Base-by-base conservation (phyloP, 2,797 vertebrate species). In the Diceros bicornis region DNA sequence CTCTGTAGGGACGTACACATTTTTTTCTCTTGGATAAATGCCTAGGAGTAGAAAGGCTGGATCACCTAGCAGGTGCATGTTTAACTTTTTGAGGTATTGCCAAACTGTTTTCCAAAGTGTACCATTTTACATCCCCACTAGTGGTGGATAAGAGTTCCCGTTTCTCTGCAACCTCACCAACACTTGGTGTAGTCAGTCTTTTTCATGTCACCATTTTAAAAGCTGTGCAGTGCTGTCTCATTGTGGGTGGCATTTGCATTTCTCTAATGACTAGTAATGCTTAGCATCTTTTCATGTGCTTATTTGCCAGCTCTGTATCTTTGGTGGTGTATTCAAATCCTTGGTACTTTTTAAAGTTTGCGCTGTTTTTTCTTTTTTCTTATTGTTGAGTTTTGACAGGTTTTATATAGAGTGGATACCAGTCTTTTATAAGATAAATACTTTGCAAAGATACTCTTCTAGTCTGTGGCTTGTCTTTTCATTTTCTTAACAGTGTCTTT, bases 391-490 rank as follows among this genome's bases (percentile, higher is more conserved):
- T 78, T 90, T 86, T 87, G 29, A 75, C 41, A 90, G n/a, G 20
- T 75, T 95, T 93, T 59, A 27, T 44, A 64, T 29, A 64, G 57
- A 1, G n/a, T 77, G 29, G 13, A 87, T 59, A 6, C 64, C 75
- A 64, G 29, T 74, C 52, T 16, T 82, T 86, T 86, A 62, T 32
- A 11, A 86, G 21, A 79, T 55, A 75, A 0, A 75, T 61, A 23
- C 23, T 86, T 74, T 74, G 79, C 52, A 85, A 89, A 94, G 62
- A 41, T 61, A 78, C 57, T 79, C 41, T n/a, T 57, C 29, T 94
- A 37, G 0, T 44, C 57, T 94, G 21, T 16, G 34, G 6, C 7
- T 88, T 64, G 16, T 83, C 77, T 82, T 72, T 90, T 90, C 62
- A 93, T 55, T 94, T 52, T 82, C 66, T 89, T 71, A 81, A 75